These are phyloP conservation scores for Tethya wilhelma DNA, from an alignment of 37 sponge, comb jelly and placozoan species.

Conservation along the genomic window DNA sequence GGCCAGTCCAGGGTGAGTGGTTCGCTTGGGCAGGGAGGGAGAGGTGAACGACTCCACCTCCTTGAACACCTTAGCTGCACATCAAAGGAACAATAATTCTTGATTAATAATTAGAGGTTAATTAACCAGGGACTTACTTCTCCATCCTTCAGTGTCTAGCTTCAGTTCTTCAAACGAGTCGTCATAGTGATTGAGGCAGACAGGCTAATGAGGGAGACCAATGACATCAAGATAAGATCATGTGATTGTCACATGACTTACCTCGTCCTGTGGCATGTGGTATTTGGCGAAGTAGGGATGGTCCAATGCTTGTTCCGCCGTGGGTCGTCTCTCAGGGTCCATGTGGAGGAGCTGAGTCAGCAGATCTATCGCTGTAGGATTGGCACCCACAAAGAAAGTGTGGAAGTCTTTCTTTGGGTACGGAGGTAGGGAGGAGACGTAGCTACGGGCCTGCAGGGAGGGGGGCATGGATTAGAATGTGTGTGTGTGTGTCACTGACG, in stretches of 20 bases:
- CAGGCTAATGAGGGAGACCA: constrained; percentile 29
- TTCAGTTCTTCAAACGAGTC: constrained; percentile 41
- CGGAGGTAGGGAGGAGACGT: constrained; percentile 59
- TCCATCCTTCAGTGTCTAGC: constrained; percentile 50
- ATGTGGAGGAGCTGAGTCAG: constrained; percentile 74
- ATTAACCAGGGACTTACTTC: constrained; percentile 12
- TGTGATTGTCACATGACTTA: background rate
- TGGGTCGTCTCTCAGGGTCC: constrained; percentile 78
- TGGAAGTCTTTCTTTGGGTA: constrained; percentile 62
- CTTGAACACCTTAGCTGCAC: constrained; percentile 9
- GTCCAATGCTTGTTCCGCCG: constrained; percentile 72
- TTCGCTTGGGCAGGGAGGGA: background rate
- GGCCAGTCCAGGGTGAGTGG: constrained; percentile 22
- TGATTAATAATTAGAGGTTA: background rate
- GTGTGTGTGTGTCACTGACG: constrained; percentile 2
- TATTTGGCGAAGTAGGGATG: constrained; percentile 87
- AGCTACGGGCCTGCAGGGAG: constrained; percentile 60
- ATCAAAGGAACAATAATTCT: background rate
- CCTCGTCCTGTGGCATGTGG: constrained; percentile 87
- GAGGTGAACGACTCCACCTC: constrained; percentile 22
- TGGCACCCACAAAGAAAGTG: constrained; percentile 82
- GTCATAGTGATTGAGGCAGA: constrained; percentile 38
- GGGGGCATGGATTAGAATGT: background rate
- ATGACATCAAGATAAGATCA: background rate
- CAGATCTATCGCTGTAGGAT: constrained; percentile 72